Conservation (phyloP, 2,888 invertebrate species). For the Cybosia mesomella region DNA sequence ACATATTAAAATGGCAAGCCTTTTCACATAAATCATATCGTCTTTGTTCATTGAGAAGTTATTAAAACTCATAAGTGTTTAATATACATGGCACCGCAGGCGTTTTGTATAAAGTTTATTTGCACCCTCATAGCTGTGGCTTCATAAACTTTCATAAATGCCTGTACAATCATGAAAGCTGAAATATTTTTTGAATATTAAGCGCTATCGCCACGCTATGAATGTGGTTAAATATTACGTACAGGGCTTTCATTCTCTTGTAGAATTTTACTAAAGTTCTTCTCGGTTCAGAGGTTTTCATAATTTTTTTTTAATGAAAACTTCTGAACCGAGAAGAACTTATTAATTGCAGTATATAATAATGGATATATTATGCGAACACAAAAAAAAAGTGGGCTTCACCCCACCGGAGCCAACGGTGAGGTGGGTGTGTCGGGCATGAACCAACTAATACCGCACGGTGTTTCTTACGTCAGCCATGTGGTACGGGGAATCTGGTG, state of each 20-base stretch:
- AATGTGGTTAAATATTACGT: conserved; percentile 1
- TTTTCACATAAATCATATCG: conserved; percentile 8
- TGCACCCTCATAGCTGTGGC: conserved; percentile 1
- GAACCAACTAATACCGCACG: no score
- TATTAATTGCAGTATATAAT: no score
- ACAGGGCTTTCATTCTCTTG: not conserved
- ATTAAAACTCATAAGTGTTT: conserved; percentile 19
- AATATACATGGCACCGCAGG: conserved; percentile 16
- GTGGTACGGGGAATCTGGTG: no score
- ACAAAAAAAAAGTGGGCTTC: no score
- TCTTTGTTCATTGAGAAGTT: conserved; percentile 18
- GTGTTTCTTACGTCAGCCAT: no score
- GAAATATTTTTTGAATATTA: conserved; percentile 12
- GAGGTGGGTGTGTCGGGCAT: no score
- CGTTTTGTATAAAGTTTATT: conserved; percentile 17
- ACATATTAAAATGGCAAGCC: not conserved
- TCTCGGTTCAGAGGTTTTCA: not conserved
- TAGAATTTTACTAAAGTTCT: not conserved
- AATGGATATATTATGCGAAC: no score
- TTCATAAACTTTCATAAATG: conserved; percentile 17
- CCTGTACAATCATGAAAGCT: conserved; percentile 2
- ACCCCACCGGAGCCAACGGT: no score
- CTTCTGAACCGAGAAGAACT: no score
- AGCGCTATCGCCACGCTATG: not conserved
- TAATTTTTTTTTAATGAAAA: no score